Percentiles rank a stretch among this genome's conserved stretches.
These are phyloP conservation scores for Apodemus agrarius DNA, from an alignment of 2,797 vertebrate genomes.

Conservation along the genomic window DNA sequence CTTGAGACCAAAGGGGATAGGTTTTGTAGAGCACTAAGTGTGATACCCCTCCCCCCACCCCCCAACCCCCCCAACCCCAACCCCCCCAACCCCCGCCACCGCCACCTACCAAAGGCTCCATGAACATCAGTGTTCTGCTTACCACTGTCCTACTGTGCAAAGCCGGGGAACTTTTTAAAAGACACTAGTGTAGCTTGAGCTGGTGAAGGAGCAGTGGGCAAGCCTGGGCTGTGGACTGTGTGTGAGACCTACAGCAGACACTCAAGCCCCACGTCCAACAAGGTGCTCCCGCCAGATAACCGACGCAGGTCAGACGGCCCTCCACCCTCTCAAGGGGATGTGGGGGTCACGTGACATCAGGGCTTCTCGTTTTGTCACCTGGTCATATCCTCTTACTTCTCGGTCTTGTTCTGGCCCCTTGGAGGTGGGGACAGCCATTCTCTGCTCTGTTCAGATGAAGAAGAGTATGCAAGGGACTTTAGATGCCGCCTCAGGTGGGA, in stretches of 20 bases:
- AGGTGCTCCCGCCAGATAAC: fast-evolving
- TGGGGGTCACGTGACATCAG: not conserved
- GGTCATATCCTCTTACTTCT: not conserved
- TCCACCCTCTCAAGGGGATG: not conserved
- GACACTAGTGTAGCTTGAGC: not conserved
- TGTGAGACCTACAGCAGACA: not conserved
- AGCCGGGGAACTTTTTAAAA: not conserved
- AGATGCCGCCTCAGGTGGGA: not conserved
- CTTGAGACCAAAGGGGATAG: not conserved
- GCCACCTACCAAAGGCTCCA: fast-evolving
- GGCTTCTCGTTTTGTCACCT: not conserved
- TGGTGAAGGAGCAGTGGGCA: not conserved
- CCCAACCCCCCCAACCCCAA: too few species aligned
- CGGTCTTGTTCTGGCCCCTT: not conserved
- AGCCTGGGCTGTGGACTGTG: not conserved
- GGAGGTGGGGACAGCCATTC: fast-evolving
- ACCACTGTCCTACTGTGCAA: not conserved
- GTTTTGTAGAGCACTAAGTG: not conserved
- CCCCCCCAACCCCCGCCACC: too few species aligned
- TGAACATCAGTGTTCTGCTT: not conserved
- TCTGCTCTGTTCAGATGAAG: not conserved
- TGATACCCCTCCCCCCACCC: too few species aligned
- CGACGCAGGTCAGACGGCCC: fast-evolving
- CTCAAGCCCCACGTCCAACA: fast-evolving
- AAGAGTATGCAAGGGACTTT: not conserved